These are phyloP conservation scores for Leptopilina drosophilae DNA, from an alignment of 2,888 invertebrate genomes.

Conservation along the genomic window DNA sequence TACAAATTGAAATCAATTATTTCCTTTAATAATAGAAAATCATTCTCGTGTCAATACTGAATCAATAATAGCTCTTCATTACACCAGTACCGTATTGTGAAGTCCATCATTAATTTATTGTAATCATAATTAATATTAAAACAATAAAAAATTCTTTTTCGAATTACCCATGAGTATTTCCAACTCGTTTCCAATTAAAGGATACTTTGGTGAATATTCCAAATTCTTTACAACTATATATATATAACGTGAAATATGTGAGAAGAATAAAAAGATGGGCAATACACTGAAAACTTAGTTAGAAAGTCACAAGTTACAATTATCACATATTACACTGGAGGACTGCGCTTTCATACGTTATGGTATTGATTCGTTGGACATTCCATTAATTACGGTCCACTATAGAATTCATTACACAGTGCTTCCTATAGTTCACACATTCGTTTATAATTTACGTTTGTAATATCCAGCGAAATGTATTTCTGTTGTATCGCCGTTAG, in stretches of 20 bases:
- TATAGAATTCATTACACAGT: slow-evolving; percentile 28
- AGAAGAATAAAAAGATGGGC: neutral
- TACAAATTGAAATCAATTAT: too few relatives aligned
- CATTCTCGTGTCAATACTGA: too few relatives aligned
- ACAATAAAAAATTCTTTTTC: too few relatives aligned
- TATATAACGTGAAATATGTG: neutral
- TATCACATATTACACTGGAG: slow-evolving; percentile 21
- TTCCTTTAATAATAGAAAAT: too few relatives aligned
- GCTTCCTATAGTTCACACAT: slow-evolving; percentile 11
- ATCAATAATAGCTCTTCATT: too few relatives aligned
- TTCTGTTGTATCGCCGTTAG: slow-evolving; percentile 24
- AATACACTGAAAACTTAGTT: neutral
- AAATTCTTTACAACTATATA: neutral
- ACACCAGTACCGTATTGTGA: too few relatives aligned
- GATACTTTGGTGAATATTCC: too few relatives aligned
- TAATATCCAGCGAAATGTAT: slow-evolving; percentile 35
- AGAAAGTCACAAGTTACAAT: slow-evolving; percentile 21
- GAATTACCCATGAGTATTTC: too few relatives aligned
- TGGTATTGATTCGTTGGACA: slow-evolving; percentile 31
- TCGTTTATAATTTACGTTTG: slow-evolving; percentile 38
- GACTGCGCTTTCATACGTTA: slow-evolving; percentile 20
- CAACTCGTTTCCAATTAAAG: too few relatives aligned
- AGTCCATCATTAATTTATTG: too few relatives aligned
- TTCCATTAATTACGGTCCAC: slow-evolving; percentile 32
- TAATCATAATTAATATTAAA: too few relatives aligned